A percentile compares a stretch with the other conserved stretches of the same genome.
phyloP scores from a whole-genome alignment of 2,888 invertebrate species.

The Calameuta pallipes region DNA sequence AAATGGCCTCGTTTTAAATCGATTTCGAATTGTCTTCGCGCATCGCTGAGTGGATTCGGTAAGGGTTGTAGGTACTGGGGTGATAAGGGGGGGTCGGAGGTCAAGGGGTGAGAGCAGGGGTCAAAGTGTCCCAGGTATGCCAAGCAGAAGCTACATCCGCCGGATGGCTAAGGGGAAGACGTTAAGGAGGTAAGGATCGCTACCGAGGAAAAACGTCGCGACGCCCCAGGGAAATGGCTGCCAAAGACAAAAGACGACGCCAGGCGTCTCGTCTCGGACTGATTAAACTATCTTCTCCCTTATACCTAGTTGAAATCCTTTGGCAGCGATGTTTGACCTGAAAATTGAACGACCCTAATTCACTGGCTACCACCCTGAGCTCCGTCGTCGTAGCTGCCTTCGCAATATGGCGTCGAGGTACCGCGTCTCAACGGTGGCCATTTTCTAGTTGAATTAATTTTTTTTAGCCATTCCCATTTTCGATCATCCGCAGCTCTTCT shows the following conservation, averaged over 20 bases:
- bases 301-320: neutral
- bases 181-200: neutral
- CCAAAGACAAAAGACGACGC: constrained; percentile 18
- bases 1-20: constrained; percentile 58
- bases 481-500: rapidly evolving
- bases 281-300: constrained; percentile 30
- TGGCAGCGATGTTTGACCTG: neutral
- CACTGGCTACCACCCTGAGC: neutral
- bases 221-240: constrained; percentile 12
- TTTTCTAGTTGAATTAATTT: neutral
- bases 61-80: neutral
- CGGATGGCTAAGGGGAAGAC: constrained; percentile 35
- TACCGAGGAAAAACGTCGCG: constrained; percentile 3
- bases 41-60: constrained; percentile 44
- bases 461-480: neutral
- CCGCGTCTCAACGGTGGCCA: neutral
- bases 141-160: constrained; percentile 3
- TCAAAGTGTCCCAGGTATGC: neutral
- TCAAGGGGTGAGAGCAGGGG: neutral
- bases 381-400: neutral
- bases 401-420: neutral
- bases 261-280: constrained; percentile 10
- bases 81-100: neutral
- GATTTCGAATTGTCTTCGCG: constrained; percentile 57
- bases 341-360: neutral